phyloP scores from a whole-genome alignment of 2,797 vertebrate genomes.

The Pseudochirops corinnae region DNA sequence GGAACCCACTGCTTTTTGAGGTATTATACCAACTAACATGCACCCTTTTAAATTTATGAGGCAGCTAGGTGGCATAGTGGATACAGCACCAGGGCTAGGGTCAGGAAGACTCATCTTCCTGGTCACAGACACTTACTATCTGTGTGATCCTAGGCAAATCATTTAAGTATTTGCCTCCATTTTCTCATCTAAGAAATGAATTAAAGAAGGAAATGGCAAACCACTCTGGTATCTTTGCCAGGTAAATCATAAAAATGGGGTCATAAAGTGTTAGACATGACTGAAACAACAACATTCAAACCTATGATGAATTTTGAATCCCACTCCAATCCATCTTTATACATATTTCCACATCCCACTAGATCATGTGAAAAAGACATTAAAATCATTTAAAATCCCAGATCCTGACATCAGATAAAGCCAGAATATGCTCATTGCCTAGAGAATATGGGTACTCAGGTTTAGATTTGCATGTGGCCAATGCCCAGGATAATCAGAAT shows the following conservation, averaged over 20 bases:
- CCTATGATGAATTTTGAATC: background rate
- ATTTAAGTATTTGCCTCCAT: background rate
- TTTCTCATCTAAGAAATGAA: background rate
- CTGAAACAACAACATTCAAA: background rate
- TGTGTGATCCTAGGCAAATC: background rate
- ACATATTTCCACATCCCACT: background rate
- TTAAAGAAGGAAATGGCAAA: background rate
- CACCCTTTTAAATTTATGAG: background rate
- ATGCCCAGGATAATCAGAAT: background rate
- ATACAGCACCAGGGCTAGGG: background rate
- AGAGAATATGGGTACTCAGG: background rate
- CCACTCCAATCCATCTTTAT: background rate
- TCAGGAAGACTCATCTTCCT: background rate
- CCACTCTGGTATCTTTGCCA: background rate
- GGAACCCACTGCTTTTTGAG: background rate
- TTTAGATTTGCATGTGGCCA: constrained; percentile 4
- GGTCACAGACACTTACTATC: background rate
- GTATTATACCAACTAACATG: background rate
- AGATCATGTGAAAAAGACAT: background rate
- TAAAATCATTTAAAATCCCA: constrained; percentile 5
- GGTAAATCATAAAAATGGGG: background rate
- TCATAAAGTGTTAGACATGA: background rate
- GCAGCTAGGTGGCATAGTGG: background rate
- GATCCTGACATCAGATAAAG: constrained; percentile 2
- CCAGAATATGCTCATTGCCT: constrained; percentile 18